These are phyloP conservation scores for Thelaira solivaga DNA, from an alignment of 2,888 invertebrate species.

Conservation along the genomic window DNA sequence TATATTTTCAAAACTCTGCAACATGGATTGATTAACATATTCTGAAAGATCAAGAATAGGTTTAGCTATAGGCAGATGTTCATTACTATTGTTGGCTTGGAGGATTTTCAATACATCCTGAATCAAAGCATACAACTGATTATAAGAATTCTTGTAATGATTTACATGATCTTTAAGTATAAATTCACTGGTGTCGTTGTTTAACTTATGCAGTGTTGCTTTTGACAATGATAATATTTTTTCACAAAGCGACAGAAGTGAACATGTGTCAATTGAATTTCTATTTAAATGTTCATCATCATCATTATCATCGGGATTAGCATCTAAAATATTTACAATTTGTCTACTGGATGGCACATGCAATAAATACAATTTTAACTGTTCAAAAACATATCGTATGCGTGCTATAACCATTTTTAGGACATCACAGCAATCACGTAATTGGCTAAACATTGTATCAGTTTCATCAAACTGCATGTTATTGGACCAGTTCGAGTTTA, in stretches of 20 bases:
- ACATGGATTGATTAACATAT: constrained; percentile 54
- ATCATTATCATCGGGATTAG: constrained; percentile 17
- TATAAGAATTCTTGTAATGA: constrained; percentile 60
- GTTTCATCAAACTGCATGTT: constrained; percentile 17
- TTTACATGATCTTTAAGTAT: constrained; percentile 67
- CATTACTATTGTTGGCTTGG: constrained; percentile 34
- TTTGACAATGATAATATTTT: constrained; percentile 66
- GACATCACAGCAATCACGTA: constrained; percentile 65
- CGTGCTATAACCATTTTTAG: constrained; percentile 68
- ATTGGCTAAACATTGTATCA: constrained; percentile 66
- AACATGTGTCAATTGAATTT: constrained; percentile 50
- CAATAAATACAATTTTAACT: constrained; percentile 83
- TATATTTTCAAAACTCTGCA: not conserved
- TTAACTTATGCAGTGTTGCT: constrained; percentile 66
- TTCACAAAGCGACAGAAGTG: constrained; percentile 63
- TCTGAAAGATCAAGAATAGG: constrained; percentile 67
- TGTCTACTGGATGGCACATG: constrained; percentile 79
- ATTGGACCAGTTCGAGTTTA: too few relatives aligned
- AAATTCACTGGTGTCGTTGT: constrained; percentile 69
- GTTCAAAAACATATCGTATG: constrained; percentile 79
- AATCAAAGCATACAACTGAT: constrained; percentile 62
- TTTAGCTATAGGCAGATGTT: constrained; percentile 69
- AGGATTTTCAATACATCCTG: constrained; percentile 55
- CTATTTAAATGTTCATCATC: constrained; percentile 35
- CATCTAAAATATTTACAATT: constrained; percentile 64